A percentile compares a stretch with the other conserved stretches of the same genome.
These are phyloP conservation scores for Anthophora plumipes DNA, from an alignment of 2,888 invertebrate genomes.

Conservation along the genomic window DNA sequence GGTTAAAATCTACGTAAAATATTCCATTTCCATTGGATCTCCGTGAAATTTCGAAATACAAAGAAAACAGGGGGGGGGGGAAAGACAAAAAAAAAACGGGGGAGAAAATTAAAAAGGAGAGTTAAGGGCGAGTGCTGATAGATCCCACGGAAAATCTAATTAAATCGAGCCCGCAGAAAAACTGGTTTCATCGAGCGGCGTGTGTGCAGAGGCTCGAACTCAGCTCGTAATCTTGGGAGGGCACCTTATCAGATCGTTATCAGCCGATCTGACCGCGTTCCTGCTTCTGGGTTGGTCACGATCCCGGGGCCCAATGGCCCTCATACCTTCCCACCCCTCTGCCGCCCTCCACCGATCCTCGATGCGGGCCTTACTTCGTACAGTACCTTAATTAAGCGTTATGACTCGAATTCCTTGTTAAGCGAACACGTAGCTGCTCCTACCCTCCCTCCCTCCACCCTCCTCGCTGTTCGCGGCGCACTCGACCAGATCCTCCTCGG, in stretches of 20 bases:
- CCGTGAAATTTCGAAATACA: background rate
- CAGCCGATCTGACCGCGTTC: conserved; percentile 83
- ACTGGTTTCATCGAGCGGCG: conserved; percentile 44
- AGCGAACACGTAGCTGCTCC: conserved; percentile 69
- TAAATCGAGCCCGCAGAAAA: conserved; percentile 48
- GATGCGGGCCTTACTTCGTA: conserved; percentile 68
- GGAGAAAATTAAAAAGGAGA: background rate
- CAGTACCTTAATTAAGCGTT: conserved; percentile 84
- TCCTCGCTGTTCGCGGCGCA: conserved; percentile 31
- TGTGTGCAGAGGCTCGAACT: conserved; percentile 32
- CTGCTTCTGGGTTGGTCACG: conserved; percentile 83
- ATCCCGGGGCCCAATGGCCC: conserved; percentile 74
- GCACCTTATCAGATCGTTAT: conserved; percentile 84
- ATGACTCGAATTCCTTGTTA: conserved; percentile 84
- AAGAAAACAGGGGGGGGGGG: background rate
- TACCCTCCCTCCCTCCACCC: too few relatives aligned
- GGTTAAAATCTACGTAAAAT: too few relatives aligned
- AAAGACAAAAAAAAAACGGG: background rate
- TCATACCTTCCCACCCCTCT: conserved; percentile 66
- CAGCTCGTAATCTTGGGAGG: conserved; percentile 81
- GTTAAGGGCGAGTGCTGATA: conserved; percentile 22
- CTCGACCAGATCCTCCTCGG: conserved; percentile 39
- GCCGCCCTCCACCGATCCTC: conserved; percentile 44
- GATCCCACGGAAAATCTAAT: conserved; percentile 62
- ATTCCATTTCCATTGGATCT: background rate